phyloP scores from a whole-genome alignment of 2,113 vertebrate genomes.

The Macquaria ambigua region DNA sequence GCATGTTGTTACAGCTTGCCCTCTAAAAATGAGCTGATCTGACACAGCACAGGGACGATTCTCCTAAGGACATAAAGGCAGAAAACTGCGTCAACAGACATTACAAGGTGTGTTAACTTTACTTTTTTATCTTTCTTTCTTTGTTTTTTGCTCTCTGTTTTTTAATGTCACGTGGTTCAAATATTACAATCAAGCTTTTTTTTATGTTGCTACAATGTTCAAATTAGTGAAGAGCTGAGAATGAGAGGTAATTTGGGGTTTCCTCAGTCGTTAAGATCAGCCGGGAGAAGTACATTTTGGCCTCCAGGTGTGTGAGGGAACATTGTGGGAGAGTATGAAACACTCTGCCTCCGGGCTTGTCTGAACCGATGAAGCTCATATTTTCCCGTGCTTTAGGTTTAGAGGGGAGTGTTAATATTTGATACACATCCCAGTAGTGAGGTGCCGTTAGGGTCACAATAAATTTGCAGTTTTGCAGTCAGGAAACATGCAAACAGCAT shows the following conservation, averaged over 20 bases:
- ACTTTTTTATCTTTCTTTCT: background rate
- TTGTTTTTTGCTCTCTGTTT: background rate
- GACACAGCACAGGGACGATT: background rate
- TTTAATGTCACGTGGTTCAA: background rate
- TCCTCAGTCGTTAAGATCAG: background rate
- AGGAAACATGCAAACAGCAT: background rate
- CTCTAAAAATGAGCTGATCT: conserved; percentile 30
- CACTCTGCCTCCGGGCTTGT: conserved; percentile 8
- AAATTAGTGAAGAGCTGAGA: background rate
- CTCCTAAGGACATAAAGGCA: background rate
- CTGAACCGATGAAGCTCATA: conserved; percentile 5
- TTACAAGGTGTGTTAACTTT: conserved; percentile 47
- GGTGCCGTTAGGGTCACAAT: background rate
- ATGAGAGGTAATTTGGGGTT: background rate
- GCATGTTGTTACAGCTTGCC: conserved; percentile 49
- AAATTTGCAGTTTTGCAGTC: background rate
- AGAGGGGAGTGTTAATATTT: conserved; percentile 33
- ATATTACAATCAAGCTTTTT: background rate
- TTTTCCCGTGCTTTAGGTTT: conserved; percentile 1
- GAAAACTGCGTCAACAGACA: background rate
- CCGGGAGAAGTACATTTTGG: background rate
- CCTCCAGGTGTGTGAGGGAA: conserved; percentile 30
- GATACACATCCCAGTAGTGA: background rate
- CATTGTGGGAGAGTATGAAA: conserved; percentile 15
- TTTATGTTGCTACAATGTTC: background rate